Percentiles rank a stretch among this genome's conserved stretches.
These are phyloP conservation scores for Pyrocephalus nanus DNA, from an alignment of 2,797 vertebrate species.

Conservation along the genomic window DNA sequence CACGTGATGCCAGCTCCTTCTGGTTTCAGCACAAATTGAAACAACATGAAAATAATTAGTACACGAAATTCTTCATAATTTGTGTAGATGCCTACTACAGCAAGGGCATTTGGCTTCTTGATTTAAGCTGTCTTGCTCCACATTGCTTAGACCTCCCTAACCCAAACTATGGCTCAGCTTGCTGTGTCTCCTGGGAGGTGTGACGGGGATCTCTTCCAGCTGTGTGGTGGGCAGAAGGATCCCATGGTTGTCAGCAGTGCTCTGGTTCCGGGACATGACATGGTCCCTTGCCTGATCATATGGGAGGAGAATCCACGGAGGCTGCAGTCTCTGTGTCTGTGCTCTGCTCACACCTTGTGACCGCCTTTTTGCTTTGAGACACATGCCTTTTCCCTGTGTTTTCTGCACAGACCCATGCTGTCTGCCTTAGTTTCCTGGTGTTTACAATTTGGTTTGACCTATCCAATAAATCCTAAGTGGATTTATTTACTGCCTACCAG, in stretches of 20 bases:
- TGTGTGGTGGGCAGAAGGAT: not conserved
- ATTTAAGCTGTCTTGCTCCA: not conserved
- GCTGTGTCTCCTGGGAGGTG: not conserved
- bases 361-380: not conserved
- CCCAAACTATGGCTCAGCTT: not conserved
- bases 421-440: not conserved
- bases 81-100: not conserved
- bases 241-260: accelerated
- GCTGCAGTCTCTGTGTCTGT: not conserved
- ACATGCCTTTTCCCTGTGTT: not conserved
- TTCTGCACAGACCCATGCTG: not conserved
- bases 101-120: not conserved
- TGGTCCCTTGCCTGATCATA: not conserved
- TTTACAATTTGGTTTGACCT: not conserved
- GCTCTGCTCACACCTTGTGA: not conserved
- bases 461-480: not conserved
- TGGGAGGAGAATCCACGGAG: not conserved
- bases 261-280: not conserved
- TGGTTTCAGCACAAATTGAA: not conserved
- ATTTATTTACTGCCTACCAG: not conserved
- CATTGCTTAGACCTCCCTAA: not conserved
- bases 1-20: not conserved
- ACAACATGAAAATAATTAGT: not conserved
- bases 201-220: accelerated
- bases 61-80: not conserved